Percentiles rank a stretch among this genome's conserved stretches.
These are phyloP conservation scores for Shargacucullia verbasci DNA, from an alignment of 2,888 invertebrate species.

Conservation along the genomic window DNA sequence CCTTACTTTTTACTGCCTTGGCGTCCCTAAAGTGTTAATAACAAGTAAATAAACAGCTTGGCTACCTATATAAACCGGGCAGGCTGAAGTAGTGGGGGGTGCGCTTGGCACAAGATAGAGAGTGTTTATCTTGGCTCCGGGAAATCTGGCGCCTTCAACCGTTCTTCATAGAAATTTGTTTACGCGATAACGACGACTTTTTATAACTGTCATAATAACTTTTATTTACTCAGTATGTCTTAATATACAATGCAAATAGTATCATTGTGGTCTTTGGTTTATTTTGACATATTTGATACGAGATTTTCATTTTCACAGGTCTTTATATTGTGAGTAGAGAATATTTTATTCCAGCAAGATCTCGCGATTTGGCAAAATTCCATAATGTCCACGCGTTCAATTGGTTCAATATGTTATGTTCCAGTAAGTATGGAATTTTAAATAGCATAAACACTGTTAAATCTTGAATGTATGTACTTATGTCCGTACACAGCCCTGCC, in stretches of 20 bases:
- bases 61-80: slow-evolving; percentile 29
- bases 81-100: slow-evolving; percentile 31
- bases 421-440: slow-evolving; percentile 1
- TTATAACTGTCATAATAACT: slow-evolving; percentile 60
- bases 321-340: too few relatives aligned
- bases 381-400: slow-evolving; percentile 21
- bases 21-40: slow-evolving; percentile 54
- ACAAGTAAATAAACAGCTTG: slow-evolving; percentile 43
- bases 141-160: slow-evolving; percentile 67
- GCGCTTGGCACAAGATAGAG: slow-evolving; percentile 52
- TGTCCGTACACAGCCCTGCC: too few relatives aligned
- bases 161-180: slow-evolving; percentile 71
- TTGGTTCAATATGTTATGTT: slow-evolving; percentile 7
- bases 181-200: slow-evolving; percentile 64
- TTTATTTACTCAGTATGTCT: slow-evolving; percentile 44
- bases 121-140: slow-evolving; percentile 66
- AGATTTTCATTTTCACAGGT: slow-evolving; percentile 15
- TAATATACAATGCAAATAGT: slow-evolving; percentile 27
- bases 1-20: slow-evolving; percentile 60
- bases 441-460: slow-evolving; percentile 2
- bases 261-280: not conserved
- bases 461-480: not conserved
- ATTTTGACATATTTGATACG: slow-evolving; percentile 4
- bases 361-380: slow-evolving; percentile 29
- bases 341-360: slow-evolving; percentile 10